A percentile compares a stretch with the other conserved stretches of the same genome.
These are phyloP conservation scores for Dynastes maya DNA, from an alignment of 2,888 invertebrate species.

Conservation along the genomic window DNA sequence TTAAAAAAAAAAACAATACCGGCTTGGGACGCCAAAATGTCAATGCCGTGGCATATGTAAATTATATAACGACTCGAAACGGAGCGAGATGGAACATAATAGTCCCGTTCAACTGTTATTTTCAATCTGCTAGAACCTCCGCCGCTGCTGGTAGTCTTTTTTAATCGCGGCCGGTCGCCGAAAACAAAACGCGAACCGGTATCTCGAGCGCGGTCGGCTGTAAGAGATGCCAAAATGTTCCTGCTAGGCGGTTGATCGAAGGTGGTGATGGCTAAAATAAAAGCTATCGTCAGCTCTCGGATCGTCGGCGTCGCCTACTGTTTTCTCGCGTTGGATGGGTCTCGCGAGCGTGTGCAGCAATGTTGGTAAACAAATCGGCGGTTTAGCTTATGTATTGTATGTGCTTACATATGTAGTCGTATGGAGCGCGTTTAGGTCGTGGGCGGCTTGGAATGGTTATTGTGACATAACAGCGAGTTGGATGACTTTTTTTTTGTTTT, in stretches of 20 bases:
- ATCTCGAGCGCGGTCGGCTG: too few species aligned
- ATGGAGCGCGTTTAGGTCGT: background rate
- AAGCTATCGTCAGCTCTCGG: background rate
- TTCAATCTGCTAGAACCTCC: background rate
- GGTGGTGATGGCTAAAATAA: background rate
- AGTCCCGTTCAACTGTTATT: slow-evolving; percentile 21
- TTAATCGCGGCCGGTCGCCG: slow-evolving; percentile 4
- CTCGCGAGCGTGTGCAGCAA: background rate
- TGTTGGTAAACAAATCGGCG: slow-evolving; percentile 21
- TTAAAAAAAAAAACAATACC: background rate
- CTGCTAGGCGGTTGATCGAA: too few species aligned
- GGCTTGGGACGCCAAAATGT: slow-evolving; percentile 7
- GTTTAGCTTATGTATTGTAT: background rate
- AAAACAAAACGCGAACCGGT: too few species aligned
- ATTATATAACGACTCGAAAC: slow-evolving; percentile 13
- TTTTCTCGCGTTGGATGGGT: background rate
- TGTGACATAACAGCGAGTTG: too few species aligned
- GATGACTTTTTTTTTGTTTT: too few species aligned
- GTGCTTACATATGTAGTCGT: background rate
- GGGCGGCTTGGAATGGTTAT: background rate
- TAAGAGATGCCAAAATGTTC: too few species aligned
- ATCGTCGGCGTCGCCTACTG: background rate
- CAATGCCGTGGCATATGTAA: slow-evolving; percentile 15
- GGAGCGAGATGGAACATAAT: background rate
- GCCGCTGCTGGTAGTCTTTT: background rate